Base-by-base conservation (phyloP, 2,113 vertebrate species). In the Nyctibius bracteatus region DNA sequence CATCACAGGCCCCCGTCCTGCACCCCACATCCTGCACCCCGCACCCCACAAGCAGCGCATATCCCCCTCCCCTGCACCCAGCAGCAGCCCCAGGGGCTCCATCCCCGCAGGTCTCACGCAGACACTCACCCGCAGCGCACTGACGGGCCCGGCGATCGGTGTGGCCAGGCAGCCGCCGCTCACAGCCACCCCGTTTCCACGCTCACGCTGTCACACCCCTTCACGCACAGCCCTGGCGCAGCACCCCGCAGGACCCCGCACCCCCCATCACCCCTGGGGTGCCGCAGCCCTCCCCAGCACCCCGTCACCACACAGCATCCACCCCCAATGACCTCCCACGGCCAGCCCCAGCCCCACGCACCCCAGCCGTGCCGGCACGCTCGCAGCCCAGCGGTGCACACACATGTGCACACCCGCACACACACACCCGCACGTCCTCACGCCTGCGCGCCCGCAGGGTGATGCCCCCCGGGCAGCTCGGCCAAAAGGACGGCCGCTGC, bases 41-140 rank as follows among this genome's bases (percentile, higher is more conserved):
- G 22, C 35, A 20, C n/a, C 55, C 35, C 47, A 8, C 55, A 27
- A 31, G 47, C 68, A 35, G 59, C 43, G 2, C 2, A 8, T 24
- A 57, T 7, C 3, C 1, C 2, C 25, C 1, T 2, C 25, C 7
- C 20, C 15, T 1, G 2, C 3, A 2, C 28, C 8, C 43, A 43
- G 66, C 81, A 80, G 79, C 65, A 70, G 61, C 46, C 55, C 25
- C 20, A 2, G 23, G 18, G 27, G 46, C 41, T 74, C 63, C 41
- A 13, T 25, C 57, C 92, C 81, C 30, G 14, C 44, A 63, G 62
- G 4, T 37, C 57, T 41, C 79, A 2, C 24, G 28, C 51, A 51
- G 51, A 46, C 90, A 71, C 86, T 88, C 91, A 74, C 95, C 86
- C 57, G 15, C 93, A 81, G 75, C 33, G 3, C 54, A 10, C 51